Evolutionary conservation across 2,888 invertebrate species (phyloP).

Genomic region (Leptopilina myrica): DNA sequence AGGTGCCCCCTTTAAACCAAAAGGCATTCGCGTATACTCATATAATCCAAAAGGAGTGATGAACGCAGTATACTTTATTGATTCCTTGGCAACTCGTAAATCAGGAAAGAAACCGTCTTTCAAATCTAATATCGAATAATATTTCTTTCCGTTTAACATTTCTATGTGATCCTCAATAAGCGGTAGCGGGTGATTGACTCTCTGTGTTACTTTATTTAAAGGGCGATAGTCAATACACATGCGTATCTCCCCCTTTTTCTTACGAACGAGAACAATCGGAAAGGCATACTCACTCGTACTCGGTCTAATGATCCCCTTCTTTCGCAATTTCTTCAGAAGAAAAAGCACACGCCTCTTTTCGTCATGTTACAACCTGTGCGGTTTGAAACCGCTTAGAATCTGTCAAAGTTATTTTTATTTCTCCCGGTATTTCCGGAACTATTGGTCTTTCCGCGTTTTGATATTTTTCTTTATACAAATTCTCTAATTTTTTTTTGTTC

Average conservation of each 20-base stretch:
- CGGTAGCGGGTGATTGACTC: not conserved
- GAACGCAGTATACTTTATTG: not conserved
- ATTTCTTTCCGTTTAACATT: not conserved
- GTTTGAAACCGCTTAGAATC: not conserved
- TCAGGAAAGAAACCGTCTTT: not conserved
- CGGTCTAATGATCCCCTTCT: not conserved
- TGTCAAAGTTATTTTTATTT: not conserved
- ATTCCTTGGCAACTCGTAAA: not conserved
- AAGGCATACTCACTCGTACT: not conserved
- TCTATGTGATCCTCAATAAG: not conserved
- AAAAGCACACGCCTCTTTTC: not conserved
- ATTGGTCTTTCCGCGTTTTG: not conserved
- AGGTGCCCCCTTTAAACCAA: not conserved
- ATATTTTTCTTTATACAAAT: not conserved
- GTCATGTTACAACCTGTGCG: not conserved
- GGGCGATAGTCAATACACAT: not conserved
- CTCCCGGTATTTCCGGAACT: not conserved
- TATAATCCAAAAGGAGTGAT: not conserved
- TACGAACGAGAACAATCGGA: not conserved
- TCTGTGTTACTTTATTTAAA: not conserved
- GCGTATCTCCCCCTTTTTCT: not conserved
- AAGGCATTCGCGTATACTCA: not conserved
- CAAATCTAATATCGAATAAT: not conserved
- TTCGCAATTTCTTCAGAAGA: not conserved
- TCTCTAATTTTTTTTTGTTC: not conserved